These are phyloP conservation scores for Caenorhabditis panamensis DNA, from an alignment of 2,888 invertebrate species.

Conservation along the genomic window DNA sequence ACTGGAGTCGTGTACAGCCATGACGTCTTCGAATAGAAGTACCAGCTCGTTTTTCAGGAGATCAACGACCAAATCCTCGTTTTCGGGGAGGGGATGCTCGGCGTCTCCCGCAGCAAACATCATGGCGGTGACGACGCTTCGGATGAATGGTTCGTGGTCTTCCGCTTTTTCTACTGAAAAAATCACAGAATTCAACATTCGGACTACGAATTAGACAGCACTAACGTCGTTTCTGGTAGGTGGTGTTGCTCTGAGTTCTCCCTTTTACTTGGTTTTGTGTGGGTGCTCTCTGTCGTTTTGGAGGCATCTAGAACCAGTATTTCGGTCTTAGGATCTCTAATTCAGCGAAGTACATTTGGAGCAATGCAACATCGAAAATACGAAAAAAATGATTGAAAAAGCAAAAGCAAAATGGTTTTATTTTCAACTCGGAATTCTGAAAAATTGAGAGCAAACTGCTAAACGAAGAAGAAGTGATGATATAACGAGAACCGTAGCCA, in stretches of 20 bases:
- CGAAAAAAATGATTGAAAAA: neutral
- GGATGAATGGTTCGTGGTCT: slow-evolving; percentile 30
- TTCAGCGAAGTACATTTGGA: neutral
- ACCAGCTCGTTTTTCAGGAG: slow-evolving; percentile 42
- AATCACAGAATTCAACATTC: neutral
- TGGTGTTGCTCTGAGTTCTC: neutral
- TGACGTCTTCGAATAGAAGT: slow-evolving; percentile 26
- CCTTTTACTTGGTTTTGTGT: neutral
- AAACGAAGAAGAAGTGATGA: slow-evolving; percentile 4
- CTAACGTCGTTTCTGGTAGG: neutral
- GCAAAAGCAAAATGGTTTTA: slow-evolving; percentile 10
- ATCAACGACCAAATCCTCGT: slow-evolving; percentile 40
- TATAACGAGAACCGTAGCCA: slow-evolving; percentile 27
- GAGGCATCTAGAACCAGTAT: slow-evolving; percentile 19
- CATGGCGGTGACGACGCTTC: slow-evolving; percentile 16
- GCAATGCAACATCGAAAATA: slow-evolving; percentile 5
- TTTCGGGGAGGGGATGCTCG: slow-evolving; percentile 30
- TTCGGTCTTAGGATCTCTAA: too few relatives aligned
- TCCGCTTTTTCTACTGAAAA: slow-evolving; percentile 42
- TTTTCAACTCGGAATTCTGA: slow-evolving; percentile 3
- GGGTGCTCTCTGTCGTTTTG: neutral
- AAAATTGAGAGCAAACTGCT: neutral
- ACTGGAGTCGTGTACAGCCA: slow-evolving; percentile 15
- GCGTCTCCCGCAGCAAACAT: slow-evolving; percentile 46
- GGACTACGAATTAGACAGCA: neutral